Conservation (phyloP, 2,797 vertebrate species). For the Leuciscus waleckii region DNA sequence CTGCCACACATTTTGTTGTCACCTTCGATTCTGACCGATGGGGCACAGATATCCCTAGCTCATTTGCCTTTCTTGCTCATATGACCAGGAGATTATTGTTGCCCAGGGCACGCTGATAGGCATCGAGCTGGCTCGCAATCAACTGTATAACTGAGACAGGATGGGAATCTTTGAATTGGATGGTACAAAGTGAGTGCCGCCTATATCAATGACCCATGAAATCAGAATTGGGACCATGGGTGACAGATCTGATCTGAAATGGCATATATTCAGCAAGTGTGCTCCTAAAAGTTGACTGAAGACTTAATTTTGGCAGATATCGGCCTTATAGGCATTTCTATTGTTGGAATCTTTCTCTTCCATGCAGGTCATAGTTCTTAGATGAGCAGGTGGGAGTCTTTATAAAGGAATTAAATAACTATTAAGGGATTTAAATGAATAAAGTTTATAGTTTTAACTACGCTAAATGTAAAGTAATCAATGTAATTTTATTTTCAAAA, state of each 20-base stretch:
- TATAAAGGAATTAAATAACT: background rate
- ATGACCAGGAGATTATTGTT: slow-evolving; percentile 29
- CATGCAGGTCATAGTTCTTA: background rate
- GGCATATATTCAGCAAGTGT: background rate
- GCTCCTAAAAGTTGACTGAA: background rate
- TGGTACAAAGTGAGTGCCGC: background rate
- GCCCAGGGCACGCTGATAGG: background rate
- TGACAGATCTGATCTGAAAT: background rate
- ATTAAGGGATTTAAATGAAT: background rate
- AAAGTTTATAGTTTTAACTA: too few relatives aligned
- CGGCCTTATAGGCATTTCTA: background rate
- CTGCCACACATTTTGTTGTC: slow-evolving; percentile 1
- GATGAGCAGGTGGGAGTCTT: background rate
- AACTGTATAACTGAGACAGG: background rate
- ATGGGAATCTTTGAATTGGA: background rate
- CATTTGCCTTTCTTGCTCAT: slow-evolving; percentile 10
- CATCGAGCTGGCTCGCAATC: background rate
- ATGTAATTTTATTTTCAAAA: too few relatives aligned
- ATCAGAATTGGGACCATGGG: background rate
- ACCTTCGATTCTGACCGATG: slow-evolving; percentile 7
- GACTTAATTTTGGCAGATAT: background rate
- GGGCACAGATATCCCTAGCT: background rate
- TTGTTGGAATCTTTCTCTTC: background rate
- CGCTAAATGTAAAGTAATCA: background rate
- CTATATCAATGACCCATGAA: background rate